These are phyloP conservation scores for Mirza zaza DNA, from an alignment of 2,113 vertebrate species.

Conservation along the genomic window DNA sequence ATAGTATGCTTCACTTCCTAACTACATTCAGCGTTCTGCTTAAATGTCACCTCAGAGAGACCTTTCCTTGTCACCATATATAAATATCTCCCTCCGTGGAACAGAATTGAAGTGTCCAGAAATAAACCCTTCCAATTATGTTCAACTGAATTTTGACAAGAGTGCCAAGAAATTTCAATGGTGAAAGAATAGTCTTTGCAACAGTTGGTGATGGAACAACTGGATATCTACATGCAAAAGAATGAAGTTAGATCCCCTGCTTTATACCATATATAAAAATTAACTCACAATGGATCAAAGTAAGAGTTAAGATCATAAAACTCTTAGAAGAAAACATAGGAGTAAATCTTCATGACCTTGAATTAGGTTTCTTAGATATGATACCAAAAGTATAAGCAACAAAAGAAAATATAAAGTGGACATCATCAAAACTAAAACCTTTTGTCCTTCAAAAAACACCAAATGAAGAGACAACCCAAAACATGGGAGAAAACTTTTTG, in stretches of 20 bases:
- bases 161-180: not conserved
- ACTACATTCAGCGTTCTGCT: conserved; percentile 17
- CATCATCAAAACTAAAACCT: not conserved
- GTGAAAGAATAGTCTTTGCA: not conserved
- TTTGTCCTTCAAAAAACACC: not conserved
- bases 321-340: not conserved
- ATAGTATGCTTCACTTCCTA: not conserved
- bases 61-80: not conserved
- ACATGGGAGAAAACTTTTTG: not conserved
- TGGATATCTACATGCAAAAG: not conserved
- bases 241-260: not conserved
- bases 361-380: conserved; percentile 9
- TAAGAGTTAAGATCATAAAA: not conserved
- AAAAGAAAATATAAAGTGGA: conserved; percentile 41
- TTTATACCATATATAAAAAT: conserved; percentile 5
- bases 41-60: not conserved
- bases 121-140: not conserved
- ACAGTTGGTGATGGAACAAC: not conserved
- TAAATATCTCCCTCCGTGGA: not conserved
- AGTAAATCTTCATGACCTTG: conserved; percentile 6
- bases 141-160: conserved; percentile 4
- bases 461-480: not conserved
- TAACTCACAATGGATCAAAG: conserved; percentile 35
- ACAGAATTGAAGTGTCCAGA: conserved; percentile 14
- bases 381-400: conserved; percentile 41